Conservation (phyloP, 2,888 invertebrate species). For the Anthophora plumipes region DNA sequence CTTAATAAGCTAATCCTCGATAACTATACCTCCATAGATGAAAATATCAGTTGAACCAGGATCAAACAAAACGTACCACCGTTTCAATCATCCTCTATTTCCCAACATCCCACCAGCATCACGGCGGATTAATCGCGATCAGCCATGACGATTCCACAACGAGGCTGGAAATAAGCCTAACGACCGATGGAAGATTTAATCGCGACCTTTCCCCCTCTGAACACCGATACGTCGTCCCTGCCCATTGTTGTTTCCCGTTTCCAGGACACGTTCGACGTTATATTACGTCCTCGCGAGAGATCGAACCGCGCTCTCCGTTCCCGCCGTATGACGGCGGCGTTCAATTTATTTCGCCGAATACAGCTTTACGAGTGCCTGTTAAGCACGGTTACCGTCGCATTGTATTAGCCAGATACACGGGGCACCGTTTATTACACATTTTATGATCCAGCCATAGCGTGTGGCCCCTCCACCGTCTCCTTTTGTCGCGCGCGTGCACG, state of each 20-base stretch:
- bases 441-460: constrained; percentile 20
- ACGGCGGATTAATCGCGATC: background rate
- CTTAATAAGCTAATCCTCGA: no score
- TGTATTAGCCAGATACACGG: constrained; percentile 69
- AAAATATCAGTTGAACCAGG: no score
- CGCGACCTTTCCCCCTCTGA: constrained; percentile 2
- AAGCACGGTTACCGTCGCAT: constrained; percentile 57
- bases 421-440: constrained; percentile 67
- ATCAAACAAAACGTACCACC: background rate
- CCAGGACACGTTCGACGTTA: constrained; percentile 30
- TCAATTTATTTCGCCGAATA: constrained; percentile 66
- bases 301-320: no score
- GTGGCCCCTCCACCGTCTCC: background rate
- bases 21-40: no score
- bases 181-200: constrained; percentile 31
- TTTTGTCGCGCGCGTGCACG: constrained; percentile 12
- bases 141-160: background rate
- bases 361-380: constrained; percentile 65
- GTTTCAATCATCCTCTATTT: background rate
- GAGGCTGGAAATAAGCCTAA: constrained; percentile 9
- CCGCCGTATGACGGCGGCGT: constrained; percentile 40
- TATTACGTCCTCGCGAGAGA: constrained; percentile 38
- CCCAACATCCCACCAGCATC: background rate
- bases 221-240: constrained; percentile 1
- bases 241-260: constrained; percentile 16